Evolutionary conservation across 2,888 invertebrate species (phyloP), one percentile per base, ranked within the genome.

Genomic region (Scrobipalpa atriplicella): DNA sequence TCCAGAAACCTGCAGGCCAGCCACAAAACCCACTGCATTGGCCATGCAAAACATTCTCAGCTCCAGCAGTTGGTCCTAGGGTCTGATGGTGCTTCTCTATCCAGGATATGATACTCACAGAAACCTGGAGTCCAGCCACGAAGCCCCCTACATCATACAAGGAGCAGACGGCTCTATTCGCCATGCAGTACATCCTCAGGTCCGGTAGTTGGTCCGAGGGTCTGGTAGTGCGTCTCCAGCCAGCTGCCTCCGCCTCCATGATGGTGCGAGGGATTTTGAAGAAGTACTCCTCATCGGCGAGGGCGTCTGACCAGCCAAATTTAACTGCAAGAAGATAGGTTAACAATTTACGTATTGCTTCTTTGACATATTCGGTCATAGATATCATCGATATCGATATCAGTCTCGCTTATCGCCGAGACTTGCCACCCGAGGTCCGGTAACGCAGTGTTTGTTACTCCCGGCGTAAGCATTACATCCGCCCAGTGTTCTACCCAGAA

Each of bases 231-330:
- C 76, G 67, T 21, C 56, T 61, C 73, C 75, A 79, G 60, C 69
- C 69, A 18, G 63, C 58, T 0, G 77, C 75, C 69, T 89, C 90
- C 7, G 87, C 92, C 11, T 85, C 89, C 51, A 72, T 80, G 68
- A 85, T 83, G 8, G 88, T 87, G 21, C 90, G 86, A 0, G 93
- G 93, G 11, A 93, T 85, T n/a, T 77, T 79, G 81, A 79, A 93
- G 81, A 93, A 93, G 77, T 92, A 90, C 61, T 92, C 87, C 69
- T 80, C 81, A 71, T 91, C 87, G 0, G 84, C 86, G 1, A 93
- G 72, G 0, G 92, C 90, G 62, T 86, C 86, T 0, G 93, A 86
- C 89, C 90, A 92, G 3, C 92, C 93, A 72, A 92, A 91, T 71
- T 87, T 93, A 0, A 89, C 93, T 93, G 71, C 11, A 68, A n/a